Conservation (phyloP, 2,797 vertebrate species). For the Melanotaenia trifasciata region DNA sequence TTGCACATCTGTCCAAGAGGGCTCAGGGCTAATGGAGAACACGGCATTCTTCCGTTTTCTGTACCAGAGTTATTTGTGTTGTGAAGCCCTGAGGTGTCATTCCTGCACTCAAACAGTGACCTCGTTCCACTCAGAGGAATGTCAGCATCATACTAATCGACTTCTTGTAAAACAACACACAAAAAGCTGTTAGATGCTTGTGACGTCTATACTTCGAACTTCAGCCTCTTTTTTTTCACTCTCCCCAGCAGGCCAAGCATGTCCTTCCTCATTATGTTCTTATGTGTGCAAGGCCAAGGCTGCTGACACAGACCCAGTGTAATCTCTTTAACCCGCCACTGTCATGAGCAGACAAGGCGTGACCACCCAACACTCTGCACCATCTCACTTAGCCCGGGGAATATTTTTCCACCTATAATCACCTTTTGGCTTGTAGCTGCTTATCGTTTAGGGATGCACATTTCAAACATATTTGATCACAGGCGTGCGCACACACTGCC, state of each 20-base stretch:
- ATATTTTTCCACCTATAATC: slow-evolving; percentile 60
- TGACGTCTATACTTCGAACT: slow-evolving; percentile 78
- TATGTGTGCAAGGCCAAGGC: slow-evolving; percentile 85
- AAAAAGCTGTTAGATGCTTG: slow-evolving; percentile 52
- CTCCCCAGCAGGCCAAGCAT: slow-evolving; percentile 84
- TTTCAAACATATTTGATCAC: slow-evolving; percentile 55
- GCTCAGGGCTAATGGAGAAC: slow-evolving; percentile 49
- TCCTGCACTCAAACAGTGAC: slow-evolving; percentile 37
- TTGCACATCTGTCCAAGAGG: slow-evolving; percentile 40
- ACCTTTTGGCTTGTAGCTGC: slow-evolving; percentile 54
- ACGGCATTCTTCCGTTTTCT: slow-evolving; percentile 53
- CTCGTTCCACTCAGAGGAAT: slow-evolving; percentile 48
- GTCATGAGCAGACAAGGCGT: slow-evolving; percentile 86
- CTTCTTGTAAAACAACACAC: slow-evolving; percentile 64
- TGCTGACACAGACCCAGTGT: slow-evolving; percentile 89
- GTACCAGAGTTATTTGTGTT: slow-evolving; percentile 53
- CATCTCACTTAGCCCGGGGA: slow-evolving; percentile 80
- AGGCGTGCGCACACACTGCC: slow-evolving; percentile 11
- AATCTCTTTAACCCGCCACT: slow-evolving; percentile 95
- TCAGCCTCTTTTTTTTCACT: slow-evolving; percentile 78
- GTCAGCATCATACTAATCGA: slow-evolving; percentile 51
- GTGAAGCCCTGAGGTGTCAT: slow-evolving; percentile 36
- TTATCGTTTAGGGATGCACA: slow-evolving; percentile 65
- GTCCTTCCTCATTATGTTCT: slow-evolving; percentile 90
- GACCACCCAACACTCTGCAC: slow-evolving; percentile 88